Percentiles rank a stretch among this genome's conserved stretches.
phyloP scores from a whole-genome alignment of 2,888 invertebrate genomes.

The Lamellibrachia columna region DNA sequence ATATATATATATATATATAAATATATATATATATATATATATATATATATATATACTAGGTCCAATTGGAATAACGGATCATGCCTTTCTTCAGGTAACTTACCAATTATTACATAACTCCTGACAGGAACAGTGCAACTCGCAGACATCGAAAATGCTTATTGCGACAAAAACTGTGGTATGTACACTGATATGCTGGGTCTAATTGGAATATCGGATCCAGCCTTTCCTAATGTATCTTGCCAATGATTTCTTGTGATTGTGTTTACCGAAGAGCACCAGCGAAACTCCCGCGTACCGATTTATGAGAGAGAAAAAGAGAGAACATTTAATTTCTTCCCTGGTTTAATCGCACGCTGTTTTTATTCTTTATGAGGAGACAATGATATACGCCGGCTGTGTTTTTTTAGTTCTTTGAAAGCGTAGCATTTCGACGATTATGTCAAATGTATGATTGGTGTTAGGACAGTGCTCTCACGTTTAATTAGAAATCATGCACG shows the following conservation, averaged over 20 bases:
- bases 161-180: background rate
- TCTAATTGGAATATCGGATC: background rate
- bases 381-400: background rate
- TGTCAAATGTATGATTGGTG: background rate
- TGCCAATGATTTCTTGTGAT: background rate
- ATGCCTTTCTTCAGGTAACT: too few relatives aligned
- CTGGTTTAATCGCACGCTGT: background rate
- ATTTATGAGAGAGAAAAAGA: background rate
- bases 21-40: too few relatives aligned
- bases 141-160: background rate
- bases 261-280: background rate
- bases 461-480: background rate
- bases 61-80: too few relatives aligned
- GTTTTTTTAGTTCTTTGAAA: background rate
- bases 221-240: background rate
- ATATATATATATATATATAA: too few relatives aligned
- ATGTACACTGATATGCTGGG: background rate
- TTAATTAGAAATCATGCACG: background rate
- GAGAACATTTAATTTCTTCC: background rate
- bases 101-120: background rate
- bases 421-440: background rate
- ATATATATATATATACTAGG: too few relatives aligned
- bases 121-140: background rate
- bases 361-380: background rate
- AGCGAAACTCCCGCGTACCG: background rate